phyloP scores from a whole-genome alignment of 2,113 vertebrate species.

The Periophthalmus modestus region DNA sequence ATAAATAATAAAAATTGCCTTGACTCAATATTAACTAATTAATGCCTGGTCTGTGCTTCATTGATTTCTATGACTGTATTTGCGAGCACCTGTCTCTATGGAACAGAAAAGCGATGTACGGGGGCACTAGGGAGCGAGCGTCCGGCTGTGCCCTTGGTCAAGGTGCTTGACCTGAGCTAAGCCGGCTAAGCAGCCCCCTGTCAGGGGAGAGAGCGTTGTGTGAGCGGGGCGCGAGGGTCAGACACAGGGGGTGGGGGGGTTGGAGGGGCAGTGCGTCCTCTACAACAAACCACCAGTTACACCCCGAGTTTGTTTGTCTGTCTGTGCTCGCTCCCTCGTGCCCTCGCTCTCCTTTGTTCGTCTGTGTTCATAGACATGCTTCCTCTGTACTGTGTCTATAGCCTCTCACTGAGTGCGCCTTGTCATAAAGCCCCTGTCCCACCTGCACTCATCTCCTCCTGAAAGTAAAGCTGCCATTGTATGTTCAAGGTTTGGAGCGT shows the following conservation, averaged over 20 bases:
- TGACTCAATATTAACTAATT: background rate
- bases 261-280: slow-evolving; percentile 60
- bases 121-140: slow-evolving; percentile 49
- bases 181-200: slow-evolving; percentile 73
- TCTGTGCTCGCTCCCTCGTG: slow-evolving; percentile 60
- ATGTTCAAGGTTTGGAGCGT: slow-evolving; percentile 70
- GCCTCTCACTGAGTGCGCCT: slow-evolving; percentile 45
- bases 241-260: slow-evolving; percentile 20
- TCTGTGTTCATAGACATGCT: slow-evolving; percentile 56
- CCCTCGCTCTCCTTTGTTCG: slow-evolving; percentile 30
- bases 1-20: background rate
- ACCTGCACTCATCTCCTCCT: slow-evolving; percentile 45
- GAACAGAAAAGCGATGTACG: slow-evolving; percentile 54
- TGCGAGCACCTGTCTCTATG: slow-evolving; percentile 23
- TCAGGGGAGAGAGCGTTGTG: slow-evolving; percentile 64
- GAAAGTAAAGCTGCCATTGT: slow-evolving; percentile 63
- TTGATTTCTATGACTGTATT: slow-evolving; percentile 10
- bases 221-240: slow-evolving; percentile 70
- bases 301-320: slow-evolving; percentile 70
- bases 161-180: slow-evolving; percentile 76
- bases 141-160: slow-evolving; percentile 70
- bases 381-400: slow-evolving; percentile 37
- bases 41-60: background rate
- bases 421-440: slow-evolving; percentile 49
- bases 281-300: slow-evolving; percentile 75